phyloP scores from a whole-genome alignment of 2,113 vertebrate species.

The Malurus alboscapulatus region DNA sequence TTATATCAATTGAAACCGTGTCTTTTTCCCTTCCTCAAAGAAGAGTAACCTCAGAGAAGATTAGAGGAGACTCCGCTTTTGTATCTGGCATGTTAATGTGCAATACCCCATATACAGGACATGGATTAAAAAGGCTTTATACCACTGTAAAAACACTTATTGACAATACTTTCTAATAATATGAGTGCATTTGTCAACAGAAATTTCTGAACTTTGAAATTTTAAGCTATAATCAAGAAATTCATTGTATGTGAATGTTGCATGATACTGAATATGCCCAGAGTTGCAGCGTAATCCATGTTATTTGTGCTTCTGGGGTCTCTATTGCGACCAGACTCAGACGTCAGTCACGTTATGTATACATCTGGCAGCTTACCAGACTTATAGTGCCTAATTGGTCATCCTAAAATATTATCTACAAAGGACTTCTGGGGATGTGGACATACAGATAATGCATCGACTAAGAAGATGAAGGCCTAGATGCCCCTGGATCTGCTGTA shows the following conservation, averaged over 20 bases:
- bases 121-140: neutral
- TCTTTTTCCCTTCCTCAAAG: neutral
- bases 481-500: neutral
- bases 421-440: neutral
- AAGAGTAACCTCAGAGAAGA: neutral
- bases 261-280: neutral
- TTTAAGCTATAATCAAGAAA: neutral
- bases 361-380: neutral
- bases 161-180: neutral
- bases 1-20: too few relatives aligned
- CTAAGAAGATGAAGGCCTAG: neutral
- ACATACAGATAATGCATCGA: accelerated
- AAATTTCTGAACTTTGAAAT: neutral
- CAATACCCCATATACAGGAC: neutral
- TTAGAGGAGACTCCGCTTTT: neutral
- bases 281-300: neutral
- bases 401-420: neutral
- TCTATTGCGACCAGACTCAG: neutral
- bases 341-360: accelerated
- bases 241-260: neutral
- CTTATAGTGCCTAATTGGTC: neutral
- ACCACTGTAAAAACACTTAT: too few relatives aligned
- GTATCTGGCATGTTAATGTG: neutral
- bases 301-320: neutral
- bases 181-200: neutral